Evolutionary conservation across 2,113 vertebrate species (phyloP), one percentile per base, ranked within the genome.

Genomic region (Gopherus evgoodei): DNA sequence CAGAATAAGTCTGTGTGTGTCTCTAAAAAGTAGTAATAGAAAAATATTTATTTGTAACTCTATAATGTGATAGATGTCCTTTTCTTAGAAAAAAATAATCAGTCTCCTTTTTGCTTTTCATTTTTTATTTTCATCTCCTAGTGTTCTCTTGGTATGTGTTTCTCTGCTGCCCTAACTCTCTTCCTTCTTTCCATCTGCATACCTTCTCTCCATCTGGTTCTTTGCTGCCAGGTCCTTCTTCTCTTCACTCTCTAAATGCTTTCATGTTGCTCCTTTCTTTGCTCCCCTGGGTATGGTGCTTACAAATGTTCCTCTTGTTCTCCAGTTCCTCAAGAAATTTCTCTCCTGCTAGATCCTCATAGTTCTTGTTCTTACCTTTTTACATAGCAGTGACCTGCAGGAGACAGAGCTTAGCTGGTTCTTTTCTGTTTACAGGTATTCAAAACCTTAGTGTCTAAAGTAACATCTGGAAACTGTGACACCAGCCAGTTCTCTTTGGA

Each of bases 401-500:
- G 29, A 62, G 96, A 96, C 96, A 93, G 92, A 96, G 95, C 91
- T 91, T 94, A 95, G 95, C 96, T 97, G 90, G 90, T 96, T 96
- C 92, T 79, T 95, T 97, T 93, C 96, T 95, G 90, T 92, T 97
- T 96, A 96, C 96, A 97, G 95, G 96, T 97, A 96, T 97, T 97
- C 96, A 97, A 93, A 96, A 95, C 87, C 96, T 75, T 91, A 97
- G 96, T 95, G 96, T 97, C 96, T 96, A 91, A 97, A 95, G 96
- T 97, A 96, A 97, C 95, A 97, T 94, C 96, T 97, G 95, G 97
- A 97, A 97, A 97, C 96, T 97, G 96, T 96, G 93, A 93, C 91
- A 95, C 96, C 94, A 97, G 92, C 93, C 96, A 95, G 86, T 96
- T 96, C 92, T 97, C 88, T 95, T 97, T 96, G 87, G 94, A 88